These are phyloP conservation scores for Microcaecilia unicolor DNA, from an alignment of 2,797 vertebrate species.

Conservation along the genomic window DNA sequence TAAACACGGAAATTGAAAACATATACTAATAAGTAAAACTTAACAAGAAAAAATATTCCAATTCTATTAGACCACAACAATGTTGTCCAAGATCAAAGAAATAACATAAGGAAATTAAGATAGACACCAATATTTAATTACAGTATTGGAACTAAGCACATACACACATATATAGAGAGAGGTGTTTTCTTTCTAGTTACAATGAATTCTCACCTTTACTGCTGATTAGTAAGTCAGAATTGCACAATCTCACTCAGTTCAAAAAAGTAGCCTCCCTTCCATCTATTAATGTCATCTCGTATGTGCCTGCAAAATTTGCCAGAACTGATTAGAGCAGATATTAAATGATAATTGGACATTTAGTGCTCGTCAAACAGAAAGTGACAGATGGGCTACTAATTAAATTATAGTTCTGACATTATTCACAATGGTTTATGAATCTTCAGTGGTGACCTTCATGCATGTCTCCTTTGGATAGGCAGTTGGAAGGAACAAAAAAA, in stretches of 20 bases:
- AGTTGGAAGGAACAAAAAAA: constrained; percentile 19
- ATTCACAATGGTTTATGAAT: constrained; percentile 71
- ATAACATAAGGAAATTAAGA: too few species aligned
- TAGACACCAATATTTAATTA: too few species aligned
- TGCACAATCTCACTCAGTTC: constrained; percentile 27
- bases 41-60: too few species aligned
- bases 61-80: too few species aligned
- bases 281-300: constrained; percentile 75
- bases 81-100: too few species aligned
- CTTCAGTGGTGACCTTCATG: constrained; percentile 80
- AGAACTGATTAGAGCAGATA: constrained; percentile 98
- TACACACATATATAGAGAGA: too few species aligned
- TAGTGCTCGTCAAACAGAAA: constrained; percentile 95
- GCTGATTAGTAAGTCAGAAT: constrained; percentile 38
- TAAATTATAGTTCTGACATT: constrained; percentile 96
- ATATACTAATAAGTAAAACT: too few species aligned
- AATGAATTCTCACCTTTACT: constrained; percentile 36
- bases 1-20: too few species aligned
- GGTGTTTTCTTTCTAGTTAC: constrained; percentile 36
- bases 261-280: constrained; percentile 61
- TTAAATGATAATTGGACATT: constrained; percentile 99
- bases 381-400: constrained; percentile 98
- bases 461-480: constrained; percentile 42
- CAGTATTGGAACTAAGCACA: too few species aligned
- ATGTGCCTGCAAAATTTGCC: constrained; percentile 84